phyloP scores from a whole-genome alignment of 2,113 vertebrate species.

The Balaeniceps rex region DNA sequence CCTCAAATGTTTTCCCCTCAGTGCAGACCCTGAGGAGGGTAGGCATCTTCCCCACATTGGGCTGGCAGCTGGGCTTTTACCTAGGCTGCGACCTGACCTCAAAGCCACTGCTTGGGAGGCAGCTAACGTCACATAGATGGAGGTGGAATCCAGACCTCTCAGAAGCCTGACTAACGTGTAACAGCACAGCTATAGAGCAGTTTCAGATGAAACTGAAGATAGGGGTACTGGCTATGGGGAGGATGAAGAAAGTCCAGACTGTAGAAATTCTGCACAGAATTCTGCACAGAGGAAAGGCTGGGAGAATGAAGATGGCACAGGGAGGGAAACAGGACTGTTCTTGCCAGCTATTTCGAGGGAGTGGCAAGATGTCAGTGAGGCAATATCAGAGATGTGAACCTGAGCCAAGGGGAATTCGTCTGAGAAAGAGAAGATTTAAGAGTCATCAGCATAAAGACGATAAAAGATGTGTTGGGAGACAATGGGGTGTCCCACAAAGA shows the following conservation, averaged over 20 bases:
- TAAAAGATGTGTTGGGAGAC: neutral
- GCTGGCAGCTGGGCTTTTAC: neutral
- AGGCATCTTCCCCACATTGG: neutral
- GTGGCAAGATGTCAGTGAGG: neutral
- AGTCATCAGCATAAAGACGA: neutral
- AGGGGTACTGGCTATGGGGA: neutral
- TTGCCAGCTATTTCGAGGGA: neutral
- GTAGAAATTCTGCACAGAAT: neutral
- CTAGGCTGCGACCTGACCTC: neutral
- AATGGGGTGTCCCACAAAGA: neutral
- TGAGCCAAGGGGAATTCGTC: neutral
- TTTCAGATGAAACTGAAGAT: neutral
- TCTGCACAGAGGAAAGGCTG: neutral
- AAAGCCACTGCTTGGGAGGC: neutral
- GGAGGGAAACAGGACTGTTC: neutral
- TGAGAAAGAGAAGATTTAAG: neutral
- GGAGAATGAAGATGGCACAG: neutral
- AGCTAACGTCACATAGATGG: neutral
- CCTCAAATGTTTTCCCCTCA: neutral
- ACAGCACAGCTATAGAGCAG: neutral
- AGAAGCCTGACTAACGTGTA: neutral
- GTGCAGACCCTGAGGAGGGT: neutral
- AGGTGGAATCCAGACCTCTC: neutral
- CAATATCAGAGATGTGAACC: neutral
- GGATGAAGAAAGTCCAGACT: neutral